Conservation (phyloP, 35 echinoderm and acorn worm species). For the Antedon bifida region DNA sequence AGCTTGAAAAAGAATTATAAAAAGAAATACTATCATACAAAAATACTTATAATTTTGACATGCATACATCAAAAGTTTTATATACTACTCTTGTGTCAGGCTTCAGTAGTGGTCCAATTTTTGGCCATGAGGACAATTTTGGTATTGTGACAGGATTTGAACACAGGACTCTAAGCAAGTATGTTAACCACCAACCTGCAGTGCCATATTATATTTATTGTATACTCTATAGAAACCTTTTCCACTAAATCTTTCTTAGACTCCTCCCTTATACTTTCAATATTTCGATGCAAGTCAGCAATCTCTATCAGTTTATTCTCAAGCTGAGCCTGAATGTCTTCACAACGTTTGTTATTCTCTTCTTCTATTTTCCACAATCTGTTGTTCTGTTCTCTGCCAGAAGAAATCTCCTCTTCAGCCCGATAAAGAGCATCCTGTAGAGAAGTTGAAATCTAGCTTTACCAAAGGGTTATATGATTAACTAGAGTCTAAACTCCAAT, state of each 20-base stretch:
- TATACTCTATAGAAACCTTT: no score
- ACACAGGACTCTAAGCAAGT: no score
- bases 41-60: not conserved
- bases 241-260: not conserved
- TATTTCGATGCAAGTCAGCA: not conserved
- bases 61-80: not conserved
- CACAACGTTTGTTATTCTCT: not conserved
- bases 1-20: no score
- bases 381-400: slow-evolving; percentile 13
- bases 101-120: no score
- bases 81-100: no score
- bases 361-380: slow-evolving; percentile 7
- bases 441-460: not conserved
- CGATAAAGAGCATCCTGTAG: not conserved
- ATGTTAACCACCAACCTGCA: no score
- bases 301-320: slow-evolving; percentile 6
- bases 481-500: not conserved
- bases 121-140: no score
- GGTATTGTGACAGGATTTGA: no score
- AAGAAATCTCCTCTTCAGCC: not conserved
- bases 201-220: no score
- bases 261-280: not conserved
- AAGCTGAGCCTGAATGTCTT: not conserved
- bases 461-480: not conserved
- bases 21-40: not conserved